A percentile compares a stretch with the other conserved stretches of the same genome.
Conservation (phyloP, 2,888 invertebrate species). For the Pterostichus niger region DNA sequence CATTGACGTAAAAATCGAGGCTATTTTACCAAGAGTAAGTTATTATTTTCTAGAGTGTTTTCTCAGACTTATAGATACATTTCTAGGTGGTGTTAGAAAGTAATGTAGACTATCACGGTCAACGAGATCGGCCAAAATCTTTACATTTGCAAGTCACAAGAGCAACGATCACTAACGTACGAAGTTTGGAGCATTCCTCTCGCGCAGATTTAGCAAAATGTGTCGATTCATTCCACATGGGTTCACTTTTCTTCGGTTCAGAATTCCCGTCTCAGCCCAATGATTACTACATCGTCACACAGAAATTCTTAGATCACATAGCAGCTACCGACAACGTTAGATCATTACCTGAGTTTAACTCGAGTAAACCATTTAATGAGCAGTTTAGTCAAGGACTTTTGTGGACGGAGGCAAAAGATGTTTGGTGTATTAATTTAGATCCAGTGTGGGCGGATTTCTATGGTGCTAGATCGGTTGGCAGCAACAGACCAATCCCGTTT, state of each 20-base stretch:
- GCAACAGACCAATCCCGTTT: conserved; percentile 87
- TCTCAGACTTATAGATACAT: conserved; percentile 6
- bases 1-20: conserved; percentile 93
- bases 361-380: conserved; percentile 70
- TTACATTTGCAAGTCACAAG: conserved; percentile 90
- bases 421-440: conserved; percentile 93
- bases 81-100: conserved; percentile 89
- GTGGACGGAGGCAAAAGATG: conserved; percentile 92
- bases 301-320: conserved; percentile 88
- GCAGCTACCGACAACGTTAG: conserved; percentile 78
- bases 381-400: conserved; percentile 77
- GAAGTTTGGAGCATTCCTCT: conserved; percentile 83
- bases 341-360: conserved; percentile 71
- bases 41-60: conserved; percentile 34
- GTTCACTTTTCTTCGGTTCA: conserved; percentile 86
- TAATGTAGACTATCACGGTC: conserved; percentile 86
- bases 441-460: conserved; percentile 96
- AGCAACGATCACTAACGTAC: conserved; percentile 85
- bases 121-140: conserved; percentile 92
- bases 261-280: conserved; percentile 86
- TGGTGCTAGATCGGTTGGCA: conserved; percentile 88
- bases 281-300: conserved; percentile 89
- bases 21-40: conserved; percentile 94
- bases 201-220: conserved; percentile 90
- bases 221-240: conserved; percentile 87